Percentiles rank a stretch among this genome's conserved stretches.
Conservation (phyloP, 37 sponge, comb jelly and placozoan species). For the Dysidea cf. avara region DNA sequence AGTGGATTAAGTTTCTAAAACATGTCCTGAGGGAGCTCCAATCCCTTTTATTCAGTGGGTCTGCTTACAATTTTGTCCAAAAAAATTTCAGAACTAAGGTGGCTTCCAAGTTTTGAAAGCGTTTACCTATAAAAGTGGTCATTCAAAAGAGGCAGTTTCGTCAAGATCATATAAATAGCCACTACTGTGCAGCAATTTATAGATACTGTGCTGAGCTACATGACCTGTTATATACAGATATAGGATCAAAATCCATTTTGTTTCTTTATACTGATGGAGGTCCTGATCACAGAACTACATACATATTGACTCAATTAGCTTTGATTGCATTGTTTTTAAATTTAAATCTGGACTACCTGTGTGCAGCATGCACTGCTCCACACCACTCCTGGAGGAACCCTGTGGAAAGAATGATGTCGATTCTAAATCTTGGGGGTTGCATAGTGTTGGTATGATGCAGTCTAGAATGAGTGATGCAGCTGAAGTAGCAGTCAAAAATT, state of each 20-base stretch:
- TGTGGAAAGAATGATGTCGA: conserved; percentile 17
- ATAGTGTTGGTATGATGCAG: too few species aligned
- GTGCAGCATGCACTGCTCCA: conserved; percentile 3
- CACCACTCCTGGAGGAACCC: conserved; percentile 1
- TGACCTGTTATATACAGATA: too few species aligned
- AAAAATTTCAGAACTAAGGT: conserved; percentile 5
- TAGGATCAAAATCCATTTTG: background rate
- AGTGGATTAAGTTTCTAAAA: too few species aligned
- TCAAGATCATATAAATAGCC: conserved; percentile 9
- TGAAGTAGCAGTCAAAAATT: too few species aligned
- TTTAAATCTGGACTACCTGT: conserved; percentile 1
- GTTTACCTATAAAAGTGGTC: conserved; percentile 12
- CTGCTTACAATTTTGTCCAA: conserved; percentile 2
- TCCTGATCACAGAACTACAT: conserved; percentile 2
- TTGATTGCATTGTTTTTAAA: conserved; percentile 4
- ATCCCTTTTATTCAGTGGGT: too few species aligned
- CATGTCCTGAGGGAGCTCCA: too few species aligned
- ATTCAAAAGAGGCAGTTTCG: conserved; percentile 29
- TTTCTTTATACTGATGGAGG: conserved; percentile 19
- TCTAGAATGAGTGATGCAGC: too few species aligned
- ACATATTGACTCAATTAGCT: background rate
- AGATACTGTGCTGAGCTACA: too few species aligned
- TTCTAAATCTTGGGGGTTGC: too few species aligned
- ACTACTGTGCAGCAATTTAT: conserved; percentile 28
- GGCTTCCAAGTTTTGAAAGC: conserved; percentile 3